Conservation (phyloP, 1,140 invertebrate species). For the Mesaphorura yosii region DNA sequence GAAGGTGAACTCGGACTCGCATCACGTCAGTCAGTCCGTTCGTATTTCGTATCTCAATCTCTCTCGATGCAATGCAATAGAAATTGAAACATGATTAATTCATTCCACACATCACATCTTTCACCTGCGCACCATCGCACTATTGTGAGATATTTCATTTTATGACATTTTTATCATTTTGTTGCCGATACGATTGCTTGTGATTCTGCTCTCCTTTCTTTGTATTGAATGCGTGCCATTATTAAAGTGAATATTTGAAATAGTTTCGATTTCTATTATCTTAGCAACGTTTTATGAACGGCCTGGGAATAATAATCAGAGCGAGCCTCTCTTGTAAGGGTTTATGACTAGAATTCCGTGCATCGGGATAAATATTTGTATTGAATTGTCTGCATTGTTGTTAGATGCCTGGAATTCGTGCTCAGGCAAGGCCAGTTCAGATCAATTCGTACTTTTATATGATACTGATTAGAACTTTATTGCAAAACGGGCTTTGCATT, state of each 20-base stretch:
- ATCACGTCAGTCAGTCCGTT: too few relatives aligned
- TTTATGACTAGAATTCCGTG: too few relatives aligned
- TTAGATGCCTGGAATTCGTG: too few relatives aligned
- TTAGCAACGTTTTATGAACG: not conserved
- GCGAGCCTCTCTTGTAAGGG: too few relatives aligned
- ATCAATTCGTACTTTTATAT: not conserved
- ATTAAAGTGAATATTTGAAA: not conserved
- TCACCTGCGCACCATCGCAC: not conserved
- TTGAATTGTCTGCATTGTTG: too few relatives aligned
- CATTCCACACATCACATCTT: conserved; percentile 21
- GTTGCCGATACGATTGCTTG: not conserved
- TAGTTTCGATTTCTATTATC: too few relatives aligned
- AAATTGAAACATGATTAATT: too few relatives aligned
- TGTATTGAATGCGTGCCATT: not conserved
- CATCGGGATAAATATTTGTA: too few relatives aligned
- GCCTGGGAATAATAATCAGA: not conserved
- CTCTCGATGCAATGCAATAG: too few relatives aligned
- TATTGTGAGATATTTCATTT: not conserved
- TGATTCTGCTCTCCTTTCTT: not conserved
- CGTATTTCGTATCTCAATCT: too few relatives aligned
- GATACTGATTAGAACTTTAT: not conserved
- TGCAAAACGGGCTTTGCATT: too few relatives aligned
- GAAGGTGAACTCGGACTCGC: too few relatives aligned
- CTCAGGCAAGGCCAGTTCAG: not conserved
- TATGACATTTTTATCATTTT: not conserved